phyloP scores from a whole-genome alignment of 2,888 invertebrate species.

The Drosophila bunnanda region DNA sequence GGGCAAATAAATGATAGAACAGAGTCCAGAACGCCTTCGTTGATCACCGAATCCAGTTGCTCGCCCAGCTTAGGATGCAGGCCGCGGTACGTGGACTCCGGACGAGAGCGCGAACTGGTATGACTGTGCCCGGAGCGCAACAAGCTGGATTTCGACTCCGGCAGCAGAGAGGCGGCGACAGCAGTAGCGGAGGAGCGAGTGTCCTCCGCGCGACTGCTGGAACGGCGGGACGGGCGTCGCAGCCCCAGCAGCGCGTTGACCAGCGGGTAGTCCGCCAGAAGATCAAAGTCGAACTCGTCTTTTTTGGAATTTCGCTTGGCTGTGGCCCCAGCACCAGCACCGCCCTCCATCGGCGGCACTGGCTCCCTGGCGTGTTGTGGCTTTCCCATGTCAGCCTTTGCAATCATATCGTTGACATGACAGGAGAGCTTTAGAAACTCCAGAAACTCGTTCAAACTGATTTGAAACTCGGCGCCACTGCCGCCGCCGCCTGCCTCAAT shows the following conservation, averaged over 20 bases:
- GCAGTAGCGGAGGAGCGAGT: slow-evolving; percentile 20
- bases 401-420: slow-evolving; percentile 84
- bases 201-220: slow-evolving; percentile 19
- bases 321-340: slow-evolving; percentile 15
- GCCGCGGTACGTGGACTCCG: slow-evolving; percentile 41
- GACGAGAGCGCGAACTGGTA: slow-evolving; percentile 25
- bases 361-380: slow-evolving; percentile 60
- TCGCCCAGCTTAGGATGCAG: slow-evolving; percentile 81
- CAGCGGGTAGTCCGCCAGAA: slow-evolving; percentile 81
- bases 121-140: slow-evolving; percentile 50
- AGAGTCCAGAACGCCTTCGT: slow-evolving; percentile 93
- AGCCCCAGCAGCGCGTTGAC: slow-evolving; percentile 78
- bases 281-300: slow-evolving; percentile 78
- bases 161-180: slow-evolving; percentile 10
- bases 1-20: slow-evolving; percentile 90
- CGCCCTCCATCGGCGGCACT: slow-evolving; percentile 59
- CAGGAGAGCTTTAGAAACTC: slow-evolving; percentile 84
- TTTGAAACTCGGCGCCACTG: slow-evolving; percentile 64
- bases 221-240: slow-evolving; percentile 37
- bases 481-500: slow-evolving; percentile 28
- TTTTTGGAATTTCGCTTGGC: slow-evolving; percentile 64
- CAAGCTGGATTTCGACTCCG: slow-evolving; percentile 38
- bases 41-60: slow-evolving; percentile 87
- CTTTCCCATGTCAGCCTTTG: slow-evolving; percentile 70
- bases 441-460: slow-evolving; percentile 84